Base-by-base conservation (phyloP, 1,140 invertebrate species). In the Monochamus saltuarius region DNA sequence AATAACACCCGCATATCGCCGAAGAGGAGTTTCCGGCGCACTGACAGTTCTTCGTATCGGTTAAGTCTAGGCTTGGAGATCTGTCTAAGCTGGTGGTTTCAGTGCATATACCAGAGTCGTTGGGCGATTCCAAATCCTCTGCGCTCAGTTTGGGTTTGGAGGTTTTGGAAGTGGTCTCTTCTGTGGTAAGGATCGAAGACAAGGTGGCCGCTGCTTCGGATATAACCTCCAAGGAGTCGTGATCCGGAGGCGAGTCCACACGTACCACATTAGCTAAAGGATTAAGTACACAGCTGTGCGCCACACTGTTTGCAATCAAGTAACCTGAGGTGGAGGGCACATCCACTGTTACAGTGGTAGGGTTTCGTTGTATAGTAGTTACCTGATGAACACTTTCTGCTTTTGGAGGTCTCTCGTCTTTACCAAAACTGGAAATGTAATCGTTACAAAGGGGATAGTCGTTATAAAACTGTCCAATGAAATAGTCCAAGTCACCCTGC, bases 61-160 rank as follows among this genome's bases (percentile, higher is more conserved):
- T 63, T 8, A 62, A 38, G 47, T 84, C 83, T 10, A 82, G 77
- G 59, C 82, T 83, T 0, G 83, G 83, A 1, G 82, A 83, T 62
- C 81, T 73, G 71, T 85, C 83, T 70, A 89, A 72, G 68, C 86
- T 88, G 4, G 86, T 87, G 54, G 87, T 89, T 71, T 88, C 87
- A 0, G 86, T 89, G 62, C 85, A 87, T 39, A 89, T 85, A 0
- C 87, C 86, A 0, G 86, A 88, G 71, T 89, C 87, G 0, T 78
- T 83, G 1, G 86, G 85, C 8, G 75, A 77, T 51, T 74, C 74
- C 6, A 70, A 38, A 35, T 71, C 66, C 8, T 58, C 55, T 8
- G 37, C 16, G 9, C 0, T 38, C 19, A 13, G 22, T 16, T 43
- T 62, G 34, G 22, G 16, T 53, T 51, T 29, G 22, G 22, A 29